A percentile compares a stretch with the other conserved stretches of the same genome.
phyloP scores from a whole-genome alignment of 1,140 invertebrate species.

The Laupala kohalensis region DNA sequence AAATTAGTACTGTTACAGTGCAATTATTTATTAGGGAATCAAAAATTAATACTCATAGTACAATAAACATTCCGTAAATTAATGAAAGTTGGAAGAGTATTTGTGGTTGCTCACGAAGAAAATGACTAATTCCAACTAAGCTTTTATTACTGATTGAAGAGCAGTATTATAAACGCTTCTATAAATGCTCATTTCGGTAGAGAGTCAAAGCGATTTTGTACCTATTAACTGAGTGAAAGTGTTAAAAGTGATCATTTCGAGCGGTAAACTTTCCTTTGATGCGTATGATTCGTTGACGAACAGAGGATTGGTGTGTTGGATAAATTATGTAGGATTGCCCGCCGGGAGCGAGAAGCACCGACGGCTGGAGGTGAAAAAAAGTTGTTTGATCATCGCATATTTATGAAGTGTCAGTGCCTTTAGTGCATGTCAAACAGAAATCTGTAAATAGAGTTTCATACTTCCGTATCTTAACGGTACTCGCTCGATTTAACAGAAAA shows the following conservation, averaged over 20 bases:
- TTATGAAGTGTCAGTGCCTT: neutral
- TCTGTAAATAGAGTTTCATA: neutral
- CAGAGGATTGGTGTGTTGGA: neutral
- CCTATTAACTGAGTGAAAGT: neutral
- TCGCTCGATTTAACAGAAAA: neutral
- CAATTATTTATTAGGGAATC: too few species aligned
- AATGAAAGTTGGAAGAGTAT: too few species aligned
- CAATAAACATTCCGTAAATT: too few species aligned
- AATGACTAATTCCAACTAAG: too few species aligned
- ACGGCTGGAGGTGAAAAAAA: neutral
- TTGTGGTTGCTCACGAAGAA: too few species aligned
- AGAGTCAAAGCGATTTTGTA: neutral
- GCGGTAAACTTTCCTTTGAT: neutral
- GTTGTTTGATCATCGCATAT: neutral
- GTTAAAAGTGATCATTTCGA: neutral
- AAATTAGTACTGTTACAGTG: too few species aligned
- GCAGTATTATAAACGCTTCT: too few species aligned
- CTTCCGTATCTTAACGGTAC: neutral
- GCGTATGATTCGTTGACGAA: neutral
- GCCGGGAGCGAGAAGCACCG: neutral
- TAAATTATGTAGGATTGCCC: neutral
- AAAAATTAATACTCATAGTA: too few species aligned
- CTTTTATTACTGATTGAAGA: too few species aligned
- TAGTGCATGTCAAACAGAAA: neutral
- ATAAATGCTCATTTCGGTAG: too few species aligned